phyloP scores from a whole-genome alignment of 2,113 vertebrate genomes.

The Cygnus buccinator region DNA sequence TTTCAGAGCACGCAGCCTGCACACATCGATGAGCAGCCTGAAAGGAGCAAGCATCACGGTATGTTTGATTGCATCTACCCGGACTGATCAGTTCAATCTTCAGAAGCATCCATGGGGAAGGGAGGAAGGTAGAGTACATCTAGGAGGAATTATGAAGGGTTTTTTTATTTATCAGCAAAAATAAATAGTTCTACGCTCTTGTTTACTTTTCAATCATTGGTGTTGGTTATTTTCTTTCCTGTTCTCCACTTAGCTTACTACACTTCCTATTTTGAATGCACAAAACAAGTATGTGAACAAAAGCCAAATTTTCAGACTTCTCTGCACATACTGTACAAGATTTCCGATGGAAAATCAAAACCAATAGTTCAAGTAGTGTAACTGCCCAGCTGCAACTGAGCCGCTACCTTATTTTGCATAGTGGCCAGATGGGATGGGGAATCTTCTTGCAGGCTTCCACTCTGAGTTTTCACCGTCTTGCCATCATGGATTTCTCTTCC shows the following conservation, averaged over 20 bases:
- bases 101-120: background rate
- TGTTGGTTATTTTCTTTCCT: background rate
- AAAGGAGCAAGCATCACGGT: background rate
- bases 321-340: background rate
- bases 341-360: background rate
- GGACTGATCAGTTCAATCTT: background rate
- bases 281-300: background rate
- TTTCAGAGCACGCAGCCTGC: background rate
- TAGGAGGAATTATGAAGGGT: background rate
- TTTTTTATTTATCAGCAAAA: background rate
- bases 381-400: background rate
- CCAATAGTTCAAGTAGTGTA: background rate
- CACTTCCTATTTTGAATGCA: background rate
- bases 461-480: background rate
- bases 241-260: background rate
- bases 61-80: background rate
- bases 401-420: background rate
- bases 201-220: background rate
- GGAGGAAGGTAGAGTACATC: background rate
- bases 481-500: background rate
- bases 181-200: rapidly evolving
- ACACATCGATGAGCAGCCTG: background rate
- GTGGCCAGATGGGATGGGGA: background rate
- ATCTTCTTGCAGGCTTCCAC: background rate
- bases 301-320: background rate